These are phyloP conservation scores for Lanius ludovicianus DNA, from an alignment of 2,113 vertebrate genomes.

Conservation along the genomic window DNA sequence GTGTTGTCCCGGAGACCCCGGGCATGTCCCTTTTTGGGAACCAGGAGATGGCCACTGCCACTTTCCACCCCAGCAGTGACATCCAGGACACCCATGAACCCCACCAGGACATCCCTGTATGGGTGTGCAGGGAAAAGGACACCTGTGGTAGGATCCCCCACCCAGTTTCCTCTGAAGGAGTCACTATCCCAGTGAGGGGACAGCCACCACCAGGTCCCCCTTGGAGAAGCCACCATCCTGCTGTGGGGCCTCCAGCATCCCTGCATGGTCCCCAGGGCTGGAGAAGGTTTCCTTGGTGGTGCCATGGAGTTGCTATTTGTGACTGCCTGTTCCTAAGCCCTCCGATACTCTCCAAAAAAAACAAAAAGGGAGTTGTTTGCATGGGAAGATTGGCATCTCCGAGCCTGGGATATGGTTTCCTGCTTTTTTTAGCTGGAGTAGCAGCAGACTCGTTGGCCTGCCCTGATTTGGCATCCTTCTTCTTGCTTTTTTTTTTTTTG, in stretches of 20 bases:
- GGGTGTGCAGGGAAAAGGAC: not conserved
- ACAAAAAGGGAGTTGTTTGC: conserved; percentile 67
- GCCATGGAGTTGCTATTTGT: conserved; percentile 35
- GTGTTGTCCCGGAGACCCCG: accelerated
- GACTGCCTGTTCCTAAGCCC: conserved; percentile 6
- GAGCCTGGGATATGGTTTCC: conserved; percentile 60
- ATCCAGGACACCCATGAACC: not conserved
- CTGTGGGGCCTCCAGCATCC: not conserved
- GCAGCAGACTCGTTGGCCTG: conserved; percentile 40
- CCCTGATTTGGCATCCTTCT: conserved; percentile 57
- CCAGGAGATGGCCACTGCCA: not conserved
- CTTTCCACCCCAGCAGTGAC: not conserved
- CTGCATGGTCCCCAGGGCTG: not conserved
- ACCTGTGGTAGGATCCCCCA: not conserved
- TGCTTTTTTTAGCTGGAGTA: conserved; percentile 62
- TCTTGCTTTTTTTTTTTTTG: not conserved
- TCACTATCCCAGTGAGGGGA: not conserved
- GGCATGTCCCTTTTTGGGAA: not conserved
- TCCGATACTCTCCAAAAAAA: conserved; percentile 54
- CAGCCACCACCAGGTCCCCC: not conserved
- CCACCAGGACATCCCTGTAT: not conserved
- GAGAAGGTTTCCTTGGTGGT: not conserved
- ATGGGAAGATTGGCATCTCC: conserved; percentile 67
- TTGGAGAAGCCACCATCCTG: not conserved
- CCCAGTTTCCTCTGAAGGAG: not conserved